Evolutionary conservation across 2,113 vertebrate species (phyloP).

Genomic region (Tenrec ecaudatus): DNA sequence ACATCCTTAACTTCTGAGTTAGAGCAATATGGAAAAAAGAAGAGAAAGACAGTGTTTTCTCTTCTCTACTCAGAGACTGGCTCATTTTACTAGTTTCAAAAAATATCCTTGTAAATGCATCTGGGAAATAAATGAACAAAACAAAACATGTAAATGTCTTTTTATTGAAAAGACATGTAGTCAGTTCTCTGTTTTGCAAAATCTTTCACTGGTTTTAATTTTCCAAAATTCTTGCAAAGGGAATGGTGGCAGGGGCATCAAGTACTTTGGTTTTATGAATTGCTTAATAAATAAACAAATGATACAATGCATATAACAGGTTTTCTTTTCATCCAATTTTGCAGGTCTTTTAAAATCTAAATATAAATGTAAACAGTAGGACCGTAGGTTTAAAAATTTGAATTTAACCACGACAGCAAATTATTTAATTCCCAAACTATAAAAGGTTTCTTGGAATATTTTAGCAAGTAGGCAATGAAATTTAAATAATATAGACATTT

Average conservation of each 20-base stretch:
- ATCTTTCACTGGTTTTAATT: conserved; percentile 41
- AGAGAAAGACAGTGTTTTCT: conserved; percentile 61
- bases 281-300: conserved; percentile 28
- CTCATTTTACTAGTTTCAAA: conserved; percentile 70
- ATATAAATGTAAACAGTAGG: too few relatives aligned
- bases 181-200: conserved; percentile 60
- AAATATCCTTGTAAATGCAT: conserved; percentile 66
- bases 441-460: background rate
- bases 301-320: background rate
- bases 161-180: conserved; percentile 58
- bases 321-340: conserved; percentile 40
- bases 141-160: conserved; percentile 37
- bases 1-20: fast-evolving
- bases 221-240: conserved; percentile 18
- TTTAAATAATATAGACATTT: background rate
- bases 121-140: conserved; percentile 74
- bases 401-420: background rate
- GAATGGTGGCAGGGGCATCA: background rate
- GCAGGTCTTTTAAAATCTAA: background rate
- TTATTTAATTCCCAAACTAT: background rate
- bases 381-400: background rate
- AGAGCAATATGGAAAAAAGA: conserved; percentile 29
- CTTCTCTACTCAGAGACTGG: conserved; percentile 36
- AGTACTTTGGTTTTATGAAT: conserved; percentile 11
- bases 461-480: background rate